Percentiles rank a stretch among this genome's conserved stretches.
Evolutionary conservation across 2,113 vertebrate species (phyloP).

Genomic region (Aspidoscelis tigris): DNA sequence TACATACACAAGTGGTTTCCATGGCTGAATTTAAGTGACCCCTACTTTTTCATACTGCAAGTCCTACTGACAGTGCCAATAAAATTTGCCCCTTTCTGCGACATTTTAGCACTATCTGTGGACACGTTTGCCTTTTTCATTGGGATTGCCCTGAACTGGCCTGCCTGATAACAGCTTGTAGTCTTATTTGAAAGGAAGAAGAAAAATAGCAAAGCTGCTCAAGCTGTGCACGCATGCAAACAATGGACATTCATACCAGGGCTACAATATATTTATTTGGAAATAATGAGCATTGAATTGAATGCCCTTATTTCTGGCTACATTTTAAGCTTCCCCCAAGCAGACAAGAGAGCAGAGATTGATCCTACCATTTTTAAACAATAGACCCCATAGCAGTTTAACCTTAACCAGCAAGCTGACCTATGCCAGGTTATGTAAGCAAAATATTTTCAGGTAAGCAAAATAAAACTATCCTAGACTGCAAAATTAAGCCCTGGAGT

Average conservation of each 20-base stretch:
- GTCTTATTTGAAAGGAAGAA: neutral
- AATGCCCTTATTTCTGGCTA: neutral
- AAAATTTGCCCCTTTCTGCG: neutral
- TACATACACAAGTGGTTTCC: too few species aligned
- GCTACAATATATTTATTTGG: neutral
- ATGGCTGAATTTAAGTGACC: too few species aligned
- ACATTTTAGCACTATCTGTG: neutral
- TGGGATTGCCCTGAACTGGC: neutral
- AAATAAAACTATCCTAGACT: neutral
- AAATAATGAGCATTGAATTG: neutral
- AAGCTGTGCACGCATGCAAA: neutral
- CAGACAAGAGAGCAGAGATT: neutral
- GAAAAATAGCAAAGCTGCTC: neutral
- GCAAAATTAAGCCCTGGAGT: neutral
- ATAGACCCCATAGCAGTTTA: neutral
- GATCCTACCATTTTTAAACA: neutral
- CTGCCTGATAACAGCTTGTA: neutral
- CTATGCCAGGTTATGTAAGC: conserved; percentile 1
- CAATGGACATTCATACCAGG: neutral
- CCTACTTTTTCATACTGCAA: neutral
- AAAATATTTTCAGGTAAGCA: neutral
- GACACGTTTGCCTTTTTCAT: neutral
- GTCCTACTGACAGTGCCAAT: neutral
- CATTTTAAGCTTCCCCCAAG: neutral
- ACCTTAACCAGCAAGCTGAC: neutral